phyloP scores from a whole-genome alignment of 1,140 invertebrate genomes.

The Pogonognathellus flavescens region DNA sequence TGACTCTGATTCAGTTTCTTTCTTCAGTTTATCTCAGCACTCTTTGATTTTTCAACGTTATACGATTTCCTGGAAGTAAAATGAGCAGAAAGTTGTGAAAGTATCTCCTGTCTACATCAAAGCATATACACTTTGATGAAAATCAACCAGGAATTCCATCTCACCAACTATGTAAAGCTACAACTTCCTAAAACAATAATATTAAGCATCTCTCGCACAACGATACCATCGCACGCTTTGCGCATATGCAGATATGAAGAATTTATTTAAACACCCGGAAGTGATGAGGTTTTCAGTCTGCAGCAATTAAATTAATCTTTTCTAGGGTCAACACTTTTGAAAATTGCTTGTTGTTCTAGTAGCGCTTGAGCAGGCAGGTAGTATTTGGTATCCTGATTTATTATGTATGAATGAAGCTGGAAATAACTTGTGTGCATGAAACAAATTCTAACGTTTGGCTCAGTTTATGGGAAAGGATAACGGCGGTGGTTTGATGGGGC shows the following conservation, averaged over 20 bases:
- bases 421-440: background rate
- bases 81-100: too few relatives aligned
- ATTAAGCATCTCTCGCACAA: too few relatives aligned
- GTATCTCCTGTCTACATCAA: too few relatives aligned
- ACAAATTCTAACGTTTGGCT: background rate
- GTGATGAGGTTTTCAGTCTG: background rate
- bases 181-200: too few relatives aligned
- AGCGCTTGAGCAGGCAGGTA: background rate
- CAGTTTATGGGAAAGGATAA: background rate
- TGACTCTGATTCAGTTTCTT: slow-evolving; percentile 14
- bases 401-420: slow-evolving; percentile 7
- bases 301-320: slow-evolving; percentile 25
- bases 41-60: slow-evolving; percentile 11
- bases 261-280: background rate
- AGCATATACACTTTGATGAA: too few relatives aligned
- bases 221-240: too few relatives aligned
- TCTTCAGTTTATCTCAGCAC: background rate
- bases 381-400: background rate
- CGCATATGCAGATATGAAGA: too few relatives aligned
- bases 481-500: background rate
- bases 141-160: too few relatives aligned
- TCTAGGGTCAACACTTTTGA: slow-evolving; percentile 13
- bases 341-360: background rate
- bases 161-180: too few relatives aligned
- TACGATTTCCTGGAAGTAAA: too few relatives aligned